Base-by-base conservation (phyloP, 2,113 vertebrate species). In the Xiphophorus couchianus region DNA sequence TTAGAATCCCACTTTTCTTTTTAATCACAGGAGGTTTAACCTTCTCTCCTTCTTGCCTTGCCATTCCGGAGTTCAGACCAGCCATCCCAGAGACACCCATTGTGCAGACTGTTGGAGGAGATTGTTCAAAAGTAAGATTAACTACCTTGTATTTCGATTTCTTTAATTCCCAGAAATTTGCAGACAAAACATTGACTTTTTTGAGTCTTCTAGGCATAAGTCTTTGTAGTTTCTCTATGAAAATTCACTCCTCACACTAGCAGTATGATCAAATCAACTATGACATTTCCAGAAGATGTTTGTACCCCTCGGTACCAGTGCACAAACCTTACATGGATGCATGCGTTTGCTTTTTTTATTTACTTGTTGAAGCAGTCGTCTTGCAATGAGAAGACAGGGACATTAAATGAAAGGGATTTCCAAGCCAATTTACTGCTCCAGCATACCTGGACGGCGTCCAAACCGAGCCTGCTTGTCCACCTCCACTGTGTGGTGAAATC, bases 401-500 rank as follows among this genome's bases (percentile, higher is more conserved):
- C 44, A 60, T 74, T 48, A 29, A n/a, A 72, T 64, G 62, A 71
- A 62, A 61, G 0, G 6, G 62, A 42, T 13, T 30, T 62, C 3
- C 7, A 39, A 73, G 66, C 77, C 62, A 78, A 29, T 35, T 76
- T 74, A 61, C 35, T 11, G 0, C 68, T 63, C 71, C 14, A 58
- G 54, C 22, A 42, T 51, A 51, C 62, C 74, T 80, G 73, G 87
- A 82, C 13, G 39, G 11, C 66, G 75, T 90, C 75, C 82, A 1
- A 30, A 37, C 48, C 25, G 12, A 72, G 63, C 51, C n/a, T 31
- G 66, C 71, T 72, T 39, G 60, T 86, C 82, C 68, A 69, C 69
- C 71, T 79, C 76, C 9, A 1, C 61, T 54, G 62, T 63, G 82
- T 69, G 80, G 65, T 19, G 58, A 77, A 81, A 80, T 82, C 69